Base-by-base conservation (phyloP, 1,140 invertebrate genomes). In the Himalopsyche phryganea region DNA sequence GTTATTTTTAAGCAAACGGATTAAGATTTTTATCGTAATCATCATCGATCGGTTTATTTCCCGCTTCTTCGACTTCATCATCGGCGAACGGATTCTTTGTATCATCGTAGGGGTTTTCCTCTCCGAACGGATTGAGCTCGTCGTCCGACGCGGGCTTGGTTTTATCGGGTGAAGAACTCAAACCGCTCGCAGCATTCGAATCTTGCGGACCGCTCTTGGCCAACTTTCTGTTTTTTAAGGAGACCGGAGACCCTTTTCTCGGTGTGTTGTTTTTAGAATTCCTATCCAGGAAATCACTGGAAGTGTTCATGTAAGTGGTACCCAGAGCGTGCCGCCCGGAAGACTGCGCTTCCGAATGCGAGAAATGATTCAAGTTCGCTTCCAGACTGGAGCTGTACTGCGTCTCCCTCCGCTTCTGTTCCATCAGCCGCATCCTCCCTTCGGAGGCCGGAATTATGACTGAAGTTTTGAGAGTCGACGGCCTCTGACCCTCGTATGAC, bases 11-110 rank as follows among this genome's bases (percentile, higher is more conserved):
- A 36, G 71, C 70, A 66, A 87, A 88, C 11, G 84, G 84, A 70
- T 87, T 87, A 13, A 84, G 67, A 67, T 85, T 86, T 64, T 83
- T 84, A 66, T 85, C 82, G 67, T 85, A 85, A 51, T 81, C 77
- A 23, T 78, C 74, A 11, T 40, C 73, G 61, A 84, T 84, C 0
- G 83, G 83, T 69, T 85, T 84, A 41, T 77, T 82, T 0, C 10
- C 19, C 4, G 68, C 62, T 10, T 75, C 72, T 33, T 66, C 65
- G 9, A 69, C 70, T 23, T 78, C 69, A 1, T 73, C 71, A 47
- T 79, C 75, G 33, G 50, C 53, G 35, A 81, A 82, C 0, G 80
- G 80, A 65, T 82, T 81, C 56, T 79, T 85, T 0, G 74, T 63
- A 61, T 84, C 82, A 61, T 84, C 82, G 65, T 85, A 84, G 3